phyloP scores from a whole-genome alignment of 2,797 vertebrate genomes.

The Mormyrus proboscirostris region DNA sequence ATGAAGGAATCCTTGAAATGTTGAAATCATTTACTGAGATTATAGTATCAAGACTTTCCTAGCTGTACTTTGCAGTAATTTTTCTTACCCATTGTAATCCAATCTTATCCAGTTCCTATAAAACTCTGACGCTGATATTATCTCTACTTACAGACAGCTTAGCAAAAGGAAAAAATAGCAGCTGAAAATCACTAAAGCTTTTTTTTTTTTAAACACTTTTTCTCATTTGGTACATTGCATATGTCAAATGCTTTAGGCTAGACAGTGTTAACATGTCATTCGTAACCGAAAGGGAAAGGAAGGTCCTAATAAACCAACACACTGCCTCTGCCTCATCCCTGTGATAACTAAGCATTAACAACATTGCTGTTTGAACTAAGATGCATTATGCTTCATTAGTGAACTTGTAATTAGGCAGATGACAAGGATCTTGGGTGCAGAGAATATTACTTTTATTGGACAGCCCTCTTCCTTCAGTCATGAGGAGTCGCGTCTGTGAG shows the following conservation, averaged over 20 bases:
- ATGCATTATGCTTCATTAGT: slow-evolving; percentile 26
- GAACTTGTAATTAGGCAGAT: slow-evolving; percentile 21
- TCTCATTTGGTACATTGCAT: neutral
- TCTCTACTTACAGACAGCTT: neutral
- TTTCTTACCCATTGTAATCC: neutral
- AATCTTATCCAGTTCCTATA: neutral
- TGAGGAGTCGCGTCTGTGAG: neutral
- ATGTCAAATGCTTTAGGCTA: neutral
- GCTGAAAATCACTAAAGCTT: neutral
- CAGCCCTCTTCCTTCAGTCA: neutral
- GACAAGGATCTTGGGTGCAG: slow-evolving; percentile 13
- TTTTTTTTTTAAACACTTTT: neutral
- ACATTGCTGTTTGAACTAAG: slow-evolving; percentile 16
- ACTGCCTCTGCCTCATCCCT: neutral
- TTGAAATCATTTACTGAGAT: neutral
- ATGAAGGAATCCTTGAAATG: slow-evolving; percentile 7
- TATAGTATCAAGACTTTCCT: neutral
- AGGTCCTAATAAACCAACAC: neutral
- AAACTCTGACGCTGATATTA: neutral
- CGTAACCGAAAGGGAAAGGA: neutral
- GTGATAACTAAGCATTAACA: slow-evolving; percentile 22
- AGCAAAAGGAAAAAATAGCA: neutral
- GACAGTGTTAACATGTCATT: neutral
- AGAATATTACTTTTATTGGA: slow-evolving; percentile 23
- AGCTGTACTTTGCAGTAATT: neutral